phyloP scores from a whole-genome alignment of 2,113 vertebrate genomes.

The Notothenia coriiceps region DNA sequence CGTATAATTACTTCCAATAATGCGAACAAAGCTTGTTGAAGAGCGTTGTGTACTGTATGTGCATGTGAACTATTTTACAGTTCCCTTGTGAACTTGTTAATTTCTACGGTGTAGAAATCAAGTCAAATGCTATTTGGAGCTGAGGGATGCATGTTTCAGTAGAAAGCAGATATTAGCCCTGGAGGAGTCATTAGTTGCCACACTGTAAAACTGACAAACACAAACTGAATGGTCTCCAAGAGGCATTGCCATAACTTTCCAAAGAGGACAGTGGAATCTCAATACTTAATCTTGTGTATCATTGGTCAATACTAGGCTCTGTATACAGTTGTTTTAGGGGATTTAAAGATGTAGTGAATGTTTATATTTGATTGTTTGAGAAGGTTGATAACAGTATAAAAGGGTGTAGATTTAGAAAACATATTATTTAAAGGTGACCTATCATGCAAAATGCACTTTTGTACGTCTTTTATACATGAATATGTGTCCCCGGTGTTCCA shows the following conservation, averaged over 20 bases:
- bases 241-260: not conserved
- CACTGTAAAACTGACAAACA: conserved; percentile 26
- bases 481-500: too few relatives aligned
- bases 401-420: too few relatives aligned
- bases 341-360: not conserved
- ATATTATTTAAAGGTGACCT: too few relatives aligned
- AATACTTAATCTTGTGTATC: not conserved
- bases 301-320: not conserved
- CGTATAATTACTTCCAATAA: not conserved
- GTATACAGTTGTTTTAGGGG: not conserved
- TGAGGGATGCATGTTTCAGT: not conserved
- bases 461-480: too few relatives aligned
- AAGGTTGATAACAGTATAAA: not conserved
- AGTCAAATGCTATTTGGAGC: conserved; percentile 12
- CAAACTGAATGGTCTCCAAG: conserved; percentile 20
- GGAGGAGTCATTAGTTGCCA: conserved; percentile 42
- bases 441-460: too few relatives aligned
- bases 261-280: not conserved
- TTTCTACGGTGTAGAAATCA: not conserved
- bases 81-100: not conserved
- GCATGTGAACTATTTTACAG: not conserved
- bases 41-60: not conserved
- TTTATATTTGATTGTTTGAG: not conserved
- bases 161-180: conserved; percentile 16
- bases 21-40: not conserved